Conservation (phyloP, 1,140 invertebrate species). For the Platyscapa corneri region DNA sequence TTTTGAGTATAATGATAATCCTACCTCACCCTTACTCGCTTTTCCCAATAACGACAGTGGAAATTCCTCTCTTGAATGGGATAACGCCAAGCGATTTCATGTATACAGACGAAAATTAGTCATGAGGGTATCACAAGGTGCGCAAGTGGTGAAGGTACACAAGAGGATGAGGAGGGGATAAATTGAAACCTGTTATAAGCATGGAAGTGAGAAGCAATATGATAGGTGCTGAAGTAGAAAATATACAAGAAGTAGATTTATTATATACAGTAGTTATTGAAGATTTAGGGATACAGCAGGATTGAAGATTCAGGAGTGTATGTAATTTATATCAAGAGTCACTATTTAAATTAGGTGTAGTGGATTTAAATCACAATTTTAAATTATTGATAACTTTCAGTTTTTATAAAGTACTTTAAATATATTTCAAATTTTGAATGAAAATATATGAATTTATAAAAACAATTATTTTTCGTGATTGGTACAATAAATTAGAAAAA, state of each 20-base stretch:
- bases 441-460: too few relatives aligned
- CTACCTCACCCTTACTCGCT: background rate
- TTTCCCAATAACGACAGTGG: background rate
- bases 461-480: too few relatives aligned
- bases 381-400: too few relatives aligned
- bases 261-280: background rate
- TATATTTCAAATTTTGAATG: too few relatives aligned
- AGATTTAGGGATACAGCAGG: too few relatives aligned
- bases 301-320: too few relatives aligned
- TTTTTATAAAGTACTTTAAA: too few relatives aligned
- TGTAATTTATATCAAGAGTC: too few relatives aligned
- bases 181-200: background rate
- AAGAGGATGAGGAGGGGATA: background rate
- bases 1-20: conserved; percentile 26
- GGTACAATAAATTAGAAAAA: too few relatives aligned
- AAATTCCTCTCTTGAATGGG: background rate
- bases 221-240: background rate
- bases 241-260: background rate
- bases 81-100: background rate
- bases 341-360: background rate
- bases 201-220: too few relatives aligned
- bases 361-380: too few relatives aligned
- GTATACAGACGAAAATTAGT: conserved; percentile 1
- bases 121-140: background rate
- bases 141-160: background rate